A percentile compares a stretch with the other conserved stretches of the same genome.
These are phyloP conservation scores for Agriotes lineatus DNA, from an alignment of 2,888 invertebrate genomes.

Conservation along the genomic window DNA sequence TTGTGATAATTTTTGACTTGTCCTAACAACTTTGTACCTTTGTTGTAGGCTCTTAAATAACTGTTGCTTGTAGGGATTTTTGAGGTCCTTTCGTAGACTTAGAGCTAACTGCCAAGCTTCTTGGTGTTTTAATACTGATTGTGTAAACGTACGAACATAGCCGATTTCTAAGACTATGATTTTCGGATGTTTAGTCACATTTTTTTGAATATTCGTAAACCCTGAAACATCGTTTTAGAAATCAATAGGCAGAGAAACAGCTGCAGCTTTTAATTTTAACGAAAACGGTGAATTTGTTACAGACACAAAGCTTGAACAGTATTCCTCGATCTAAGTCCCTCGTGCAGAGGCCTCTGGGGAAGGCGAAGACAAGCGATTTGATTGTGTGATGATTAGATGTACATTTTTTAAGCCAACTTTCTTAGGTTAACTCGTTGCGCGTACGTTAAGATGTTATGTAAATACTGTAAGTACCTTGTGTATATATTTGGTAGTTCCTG, in stretches of 20 bases:
- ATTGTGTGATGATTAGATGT: not conserved
- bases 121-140: no score
- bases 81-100: no score
- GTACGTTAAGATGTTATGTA: not conserved
- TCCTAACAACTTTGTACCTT: not conserved
- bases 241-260: no score
- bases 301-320: constrained; percentile 63
- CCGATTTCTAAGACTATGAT: no score
- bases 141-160: no score
- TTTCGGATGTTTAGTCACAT: no score
- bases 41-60: not conserved
- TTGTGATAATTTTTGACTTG: constrained; percentile 12
- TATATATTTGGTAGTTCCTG: no score
- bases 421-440: not conserved
- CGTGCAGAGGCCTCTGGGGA: constrained; percentile 59
- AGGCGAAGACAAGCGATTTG: constrained; percentile 60
- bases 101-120: no score
- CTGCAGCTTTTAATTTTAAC: not conserved
- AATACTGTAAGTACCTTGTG: no score
- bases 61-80: no score
- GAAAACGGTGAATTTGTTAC: constrained; percentile 50
- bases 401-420: not conserved
- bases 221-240: no score
- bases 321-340: constrained; percentile 62
- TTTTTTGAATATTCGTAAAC: no score